Conservation (phyloP, 2,113 vertebrate genomes). For the Prionailurus bengalensis region DNA sequence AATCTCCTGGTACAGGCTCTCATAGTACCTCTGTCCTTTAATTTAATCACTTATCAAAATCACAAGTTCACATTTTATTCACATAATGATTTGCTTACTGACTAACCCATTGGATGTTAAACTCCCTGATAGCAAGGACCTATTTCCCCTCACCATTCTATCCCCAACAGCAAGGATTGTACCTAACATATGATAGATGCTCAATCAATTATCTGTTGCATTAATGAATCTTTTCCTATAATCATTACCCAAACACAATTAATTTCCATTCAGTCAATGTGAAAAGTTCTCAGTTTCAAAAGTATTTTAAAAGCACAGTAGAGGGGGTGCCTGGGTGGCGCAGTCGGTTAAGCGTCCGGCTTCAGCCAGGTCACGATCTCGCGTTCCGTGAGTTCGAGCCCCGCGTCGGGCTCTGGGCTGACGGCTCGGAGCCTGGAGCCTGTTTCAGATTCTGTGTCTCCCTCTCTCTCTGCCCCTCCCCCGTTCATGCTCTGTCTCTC, state of each 20-base stretch:
- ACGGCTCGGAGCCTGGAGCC: too few relatives aligned
- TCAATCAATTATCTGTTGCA: background rate
- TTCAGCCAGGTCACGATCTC: too few relatives aligned
- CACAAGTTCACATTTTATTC: background rate
- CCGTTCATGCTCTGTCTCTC: too few relatives aligned
- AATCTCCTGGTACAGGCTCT: background rate
- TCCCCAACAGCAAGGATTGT: background rate
- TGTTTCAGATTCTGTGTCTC: too few relatives aligned
- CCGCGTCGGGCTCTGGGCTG: too few relatives aligned
- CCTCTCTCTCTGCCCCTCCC: too few relatives aligned
- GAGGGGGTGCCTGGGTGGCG: too few relatives aligned
- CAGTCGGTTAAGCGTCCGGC: too few relatives aligned
- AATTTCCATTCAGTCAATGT: background rate
- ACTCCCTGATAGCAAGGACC: background rate
- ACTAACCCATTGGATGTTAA: background rate
- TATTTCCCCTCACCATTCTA: background rate
- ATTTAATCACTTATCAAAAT: background rate
- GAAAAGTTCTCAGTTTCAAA: slow-evolving; percentile 14
- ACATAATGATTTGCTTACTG: background rate
- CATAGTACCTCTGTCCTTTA: background rate
- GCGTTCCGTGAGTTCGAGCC: too few relatives aligned
- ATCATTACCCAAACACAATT: background rate
- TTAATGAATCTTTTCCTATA: background rate
- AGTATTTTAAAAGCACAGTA: background rate
- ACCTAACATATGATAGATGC: background rate